Base-by-base conservation (phyloP, 2,113 vertebrate genomes). In the Rhinogobius similis region DNA sequence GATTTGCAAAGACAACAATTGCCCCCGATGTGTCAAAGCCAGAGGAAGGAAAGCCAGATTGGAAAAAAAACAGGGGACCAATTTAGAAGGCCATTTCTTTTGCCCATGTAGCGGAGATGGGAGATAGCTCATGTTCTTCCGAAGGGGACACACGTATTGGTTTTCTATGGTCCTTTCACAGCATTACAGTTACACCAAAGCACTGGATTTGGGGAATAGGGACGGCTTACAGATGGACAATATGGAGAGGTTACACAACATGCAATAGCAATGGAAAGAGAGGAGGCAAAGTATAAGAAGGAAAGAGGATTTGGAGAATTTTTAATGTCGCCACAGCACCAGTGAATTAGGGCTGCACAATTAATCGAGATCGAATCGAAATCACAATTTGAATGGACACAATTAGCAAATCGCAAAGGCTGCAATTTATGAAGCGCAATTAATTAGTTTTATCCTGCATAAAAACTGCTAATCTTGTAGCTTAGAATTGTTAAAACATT, bases 1-100 rank as follows among this genome's bases (percentile, higher is more conserved):
- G 62, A 81, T 81, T 86, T 78, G 66, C 32, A 68, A 62, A 62
- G 52, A 62, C 66, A 71, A 58, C 32, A 65, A 46, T 81, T 80
- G 39, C 70, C 76, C 83, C 67, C 73, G 63, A 75, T 68, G 44
- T 70, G 29, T 55, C 70, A 75, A 21, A 79, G 39, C 48, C n/a
- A 50, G 55, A 58, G 55, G 55, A 58, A 73, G 53, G 50, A 24
- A 18, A 23, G 16, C 12, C 18, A 58, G 70, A 46, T 69, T 63
- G 75, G 65, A 43, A 53, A 67, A 27, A 70, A 63, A 79, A 74
- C 18, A 62, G 9, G 56, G 67, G 62, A 53, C 14, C 68, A 38
- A 71, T 72, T 70, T 41, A 62, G 58, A 79, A 77, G 66, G 52
- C 32, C 77, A 67, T 69, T 76, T 75, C 24, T 79, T 74, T 74